These are phyloP conservation scores for Coptotermes formosanus DNA, from an alignment of 1,140 invertebrate genomes.

Conservation along the genomic window DNA sequence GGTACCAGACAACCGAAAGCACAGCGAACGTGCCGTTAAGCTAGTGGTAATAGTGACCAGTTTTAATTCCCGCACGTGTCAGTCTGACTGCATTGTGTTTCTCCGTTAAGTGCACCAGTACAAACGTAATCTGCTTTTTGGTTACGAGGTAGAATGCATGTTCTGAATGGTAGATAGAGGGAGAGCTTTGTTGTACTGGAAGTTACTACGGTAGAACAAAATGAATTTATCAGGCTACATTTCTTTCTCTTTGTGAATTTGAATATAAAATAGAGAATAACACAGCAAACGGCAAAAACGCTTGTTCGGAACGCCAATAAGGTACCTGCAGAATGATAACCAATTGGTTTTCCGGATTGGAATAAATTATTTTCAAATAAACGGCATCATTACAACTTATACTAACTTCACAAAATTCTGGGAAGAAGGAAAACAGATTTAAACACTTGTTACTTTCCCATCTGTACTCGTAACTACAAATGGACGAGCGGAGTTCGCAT, in stretches of 20 bases:
- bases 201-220: not conserved
- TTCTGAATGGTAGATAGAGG: not conserved
- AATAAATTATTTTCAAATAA: not conserved
- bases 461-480: too few relatives aligned
- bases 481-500: too few relatives aligned
- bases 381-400: too few relatives aligned
- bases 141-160: not conserved
- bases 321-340: not conserved
- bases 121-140: conserved; percentile 7
- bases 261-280: not conserved
- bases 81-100: not conserved
- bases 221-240: conserved; percentile 4
- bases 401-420: too few relatives aligned
- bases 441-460: too few relatives aligned
- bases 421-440: too few relatives aligned
- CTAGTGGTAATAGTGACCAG: not conserved
- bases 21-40: not conserved
- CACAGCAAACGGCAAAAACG: not conserved
- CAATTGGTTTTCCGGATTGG: not conserved
- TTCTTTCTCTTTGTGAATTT: conserved; percentile 13
- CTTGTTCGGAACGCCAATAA: not conserved
- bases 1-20: not conserved
- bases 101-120: not conserved
- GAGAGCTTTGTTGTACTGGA: not conserved
- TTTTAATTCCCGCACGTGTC: not conserved